Evolutionary conservation across 1,140 invertebrate genomes (phyloP).

Genomic region (Proctacanthus coquilletti): DNA sequence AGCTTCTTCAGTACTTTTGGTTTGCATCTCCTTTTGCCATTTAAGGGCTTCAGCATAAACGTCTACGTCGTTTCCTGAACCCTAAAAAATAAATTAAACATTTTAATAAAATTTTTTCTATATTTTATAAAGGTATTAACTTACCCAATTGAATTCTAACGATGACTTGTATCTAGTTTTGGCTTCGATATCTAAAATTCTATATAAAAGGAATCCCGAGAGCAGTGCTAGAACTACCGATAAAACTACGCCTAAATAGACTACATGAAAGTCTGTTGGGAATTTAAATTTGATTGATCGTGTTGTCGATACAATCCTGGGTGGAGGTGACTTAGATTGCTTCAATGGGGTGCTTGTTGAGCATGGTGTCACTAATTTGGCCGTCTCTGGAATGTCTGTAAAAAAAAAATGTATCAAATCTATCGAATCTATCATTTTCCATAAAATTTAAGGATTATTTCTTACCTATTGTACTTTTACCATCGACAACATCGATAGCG

Average conservation of each 20-base stretch:
- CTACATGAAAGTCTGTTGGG: constrained; percentile 14
- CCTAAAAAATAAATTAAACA: constrained; percentile 9
- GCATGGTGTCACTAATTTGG: constrained; percentile 7
- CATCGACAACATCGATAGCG: not conserved
- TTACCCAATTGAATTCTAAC: constrained; percentile 18
- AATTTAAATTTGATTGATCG: constrained; percentile 9
- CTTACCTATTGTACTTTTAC: not conserved
- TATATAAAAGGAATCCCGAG: constrained; percentile 20
- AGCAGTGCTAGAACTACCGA: constrained; percentile 18
- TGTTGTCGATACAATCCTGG: not conserved
- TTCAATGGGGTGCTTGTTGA: no score
- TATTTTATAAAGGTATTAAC: not conserved
- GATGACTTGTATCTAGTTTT: constrained; percentile 16
- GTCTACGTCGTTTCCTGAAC: constrained; percentile 15
- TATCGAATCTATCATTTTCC: no score
- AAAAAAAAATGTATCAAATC: no score
- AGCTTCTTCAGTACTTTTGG: constrained; percentile 20
- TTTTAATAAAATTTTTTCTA: not conserved
- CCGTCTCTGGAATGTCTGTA: constrained; percentile 8
- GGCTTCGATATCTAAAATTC: constrained; percentile 20
- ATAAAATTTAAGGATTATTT: not conserved
- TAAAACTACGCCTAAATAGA: constrained; percentile 19
- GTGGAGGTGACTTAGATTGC: constrained; percentile 1
- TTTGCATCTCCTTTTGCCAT: constrained; percentile 21
- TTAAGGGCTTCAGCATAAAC: constrained; percentile 20